Conservation (phyloP, 2,113 vertebrate genomes). For the Tyto alba region DNA sequence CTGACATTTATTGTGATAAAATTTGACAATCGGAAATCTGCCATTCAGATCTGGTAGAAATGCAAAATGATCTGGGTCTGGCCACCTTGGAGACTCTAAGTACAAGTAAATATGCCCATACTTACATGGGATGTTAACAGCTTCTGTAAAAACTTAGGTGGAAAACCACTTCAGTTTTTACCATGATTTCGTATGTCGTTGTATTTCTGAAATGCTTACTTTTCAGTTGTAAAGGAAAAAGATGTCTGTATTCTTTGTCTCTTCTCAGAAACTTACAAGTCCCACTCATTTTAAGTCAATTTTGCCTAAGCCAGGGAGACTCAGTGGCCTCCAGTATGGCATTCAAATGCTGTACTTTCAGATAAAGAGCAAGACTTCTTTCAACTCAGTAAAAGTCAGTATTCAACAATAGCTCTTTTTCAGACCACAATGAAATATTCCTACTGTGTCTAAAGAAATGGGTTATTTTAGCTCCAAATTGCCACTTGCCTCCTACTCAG, state of each 20-base stretch:
- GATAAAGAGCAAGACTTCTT: not conserved
- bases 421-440: not conserved
- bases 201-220: not conserved
- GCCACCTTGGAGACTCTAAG: not conserved
- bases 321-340: not conserved
- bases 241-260: not conserved
- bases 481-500: slow-evolving; percentile 50
- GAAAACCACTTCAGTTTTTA: not conserved
- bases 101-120: not conserved
- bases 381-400: not conserved
- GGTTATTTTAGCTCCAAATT: slow-evolving; percentile 56
- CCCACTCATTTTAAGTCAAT: not conserved
- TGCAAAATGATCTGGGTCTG: not conserved
- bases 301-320: not conserved
- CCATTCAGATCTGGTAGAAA: not conserved
- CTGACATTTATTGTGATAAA: not conserved
- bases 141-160: not conserved
- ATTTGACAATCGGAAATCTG: not conserved
- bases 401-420: slow-evolving; percentile 5
- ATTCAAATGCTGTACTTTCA: not conserved
- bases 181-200: not conserved
- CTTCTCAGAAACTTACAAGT: not conserved
- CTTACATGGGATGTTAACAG: not conserved
- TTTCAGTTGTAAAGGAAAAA: not conserved
- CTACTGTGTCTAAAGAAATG: slow-evolving; percentile 27